Percentiles rank a stretch among this genome's conserved stretches.
These are phyloP conservation scores for Vidua macroura DNA, from an alignment of 2,113 vertebrate species.

Conservation along the genomic window DNA sequence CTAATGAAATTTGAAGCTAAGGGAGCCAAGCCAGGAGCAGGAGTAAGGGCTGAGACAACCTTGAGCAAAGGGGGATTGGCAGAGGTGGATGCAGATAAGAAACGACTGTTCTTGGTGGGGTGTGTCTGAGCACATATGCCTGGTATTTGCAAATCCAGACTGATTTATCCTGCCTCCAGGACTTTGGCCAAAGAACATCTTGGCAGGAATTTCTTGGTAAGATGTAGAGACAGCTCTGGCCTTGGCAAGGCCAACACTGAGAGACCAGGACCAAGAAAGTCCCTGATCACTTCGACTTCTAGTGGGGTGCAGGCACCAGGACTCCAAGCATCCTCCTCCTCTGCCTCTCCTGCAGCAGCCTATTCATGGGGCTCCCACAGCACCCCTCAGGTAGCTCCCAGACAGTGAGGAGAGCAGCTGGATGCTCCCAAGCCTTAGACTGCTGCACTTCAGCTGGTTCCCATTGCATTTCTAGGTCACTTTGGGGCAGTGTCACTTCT, in stretches of 20 bases:
- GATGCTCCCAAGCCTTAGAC: neutral
- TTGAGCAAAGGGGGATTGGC: neutral
- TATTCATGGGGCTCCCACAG: rapidly evolving
- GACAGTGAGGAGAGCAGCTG: neutral
- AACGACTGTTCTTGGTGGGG: neutral
- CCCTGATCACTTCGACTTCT: neutral
- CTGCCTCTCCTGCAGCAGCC: neutral
- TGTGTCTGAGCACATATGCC: neutral
- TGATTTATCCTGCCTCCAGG: conserved; percentile 30
- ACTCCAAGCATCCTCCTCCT: neutral
- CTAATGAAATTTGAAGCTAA: conserved; percentile 6
- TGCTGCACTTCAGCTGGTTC: neutral
- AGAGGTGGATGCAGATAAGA: neutral
- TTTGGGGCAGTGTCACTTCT: neutral
- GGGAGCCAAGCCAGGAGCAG: neutral
- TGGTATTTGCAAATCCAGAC: conserved; percentile 11
- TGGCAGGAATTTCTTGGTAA: conserved; percentile 41
- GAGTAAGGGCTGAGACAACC: neutral
- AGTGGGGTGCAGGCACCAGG: neutral
- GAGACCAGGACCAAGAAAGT: neutral
- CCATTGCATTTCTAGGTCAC: neutral
- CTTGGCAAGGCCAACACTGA: neutral
- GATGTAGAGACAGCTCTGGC: neutral
- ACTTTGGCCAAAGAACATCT: conserved; percentile 20
- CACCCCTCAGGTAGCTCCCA: neutral